Evolutionary conservation across 1,140 invertebrate genomes (phyloP).

Genomic region (Parapsyche elsis): DNA sequence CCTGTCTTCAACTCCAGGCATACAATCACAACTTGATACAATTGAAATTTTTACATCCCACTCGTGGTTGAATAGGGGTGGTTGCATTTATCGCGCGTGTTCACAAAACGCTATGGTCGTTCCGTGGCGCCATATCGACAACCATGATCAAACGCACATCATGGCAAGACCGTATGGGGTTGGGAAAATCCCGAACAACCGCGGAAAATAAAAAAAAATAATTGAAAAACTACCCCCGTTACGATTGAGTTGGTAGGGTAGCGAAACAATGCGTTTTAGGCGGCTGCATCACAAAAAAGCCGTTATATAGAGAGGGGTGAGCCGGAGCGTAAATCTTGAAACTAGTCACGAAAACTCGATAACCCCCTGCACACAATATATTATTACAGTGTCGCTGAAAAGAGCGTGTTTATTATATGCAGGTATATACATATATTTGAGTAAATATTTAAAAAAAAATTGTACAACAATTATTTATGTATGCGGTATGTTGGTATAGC

Average conservation of each 20-base stretch:
- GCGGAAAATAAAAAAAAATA: neutral
- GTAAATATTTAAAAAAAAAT: no score
- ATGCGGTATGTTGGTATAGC: no score
- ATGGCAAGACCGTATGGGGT: no score
- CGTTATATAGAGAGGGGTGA: neutral
- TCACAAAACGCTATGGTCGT: slow-evolving; percentile 22
- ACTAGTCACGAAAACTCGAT: neutral
- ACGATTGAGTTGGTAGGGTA: neutral
- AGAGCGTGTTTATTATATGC: no score
- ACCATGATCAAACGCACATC: slow-evolving; percentile 8
- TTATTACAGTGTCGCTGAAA: no score
- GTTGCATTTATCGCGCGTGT: slow-evolving; percentile 28
- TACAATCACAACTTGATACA: neutral
- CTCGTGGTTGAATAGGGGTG: neutral
- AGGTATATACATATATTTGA: no score
- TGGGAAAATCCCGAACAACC: no score
- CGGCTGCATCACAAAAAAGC: slow-evolving; percentile 16
- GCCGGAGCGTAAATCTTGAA: neutral
- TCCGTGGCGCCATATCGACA: slow-evolving; percentile 12
- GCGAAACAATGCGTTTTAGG: slow-evolving; percentile 12
- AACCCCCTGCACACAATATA: no score
- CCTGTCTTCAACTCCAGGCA: no score
- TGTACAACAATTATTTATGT: no score
- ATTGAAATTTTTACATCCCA: slow-evolving; percentile 19
- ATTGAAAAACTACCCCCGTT: slow-evolving; percentile 15